Evolutionary conservation across 2,797 vertebrate genomes (phyloP), one percentile per base, ranked within the genome.

Genomic region (Bothrops alternatus): DNA sequence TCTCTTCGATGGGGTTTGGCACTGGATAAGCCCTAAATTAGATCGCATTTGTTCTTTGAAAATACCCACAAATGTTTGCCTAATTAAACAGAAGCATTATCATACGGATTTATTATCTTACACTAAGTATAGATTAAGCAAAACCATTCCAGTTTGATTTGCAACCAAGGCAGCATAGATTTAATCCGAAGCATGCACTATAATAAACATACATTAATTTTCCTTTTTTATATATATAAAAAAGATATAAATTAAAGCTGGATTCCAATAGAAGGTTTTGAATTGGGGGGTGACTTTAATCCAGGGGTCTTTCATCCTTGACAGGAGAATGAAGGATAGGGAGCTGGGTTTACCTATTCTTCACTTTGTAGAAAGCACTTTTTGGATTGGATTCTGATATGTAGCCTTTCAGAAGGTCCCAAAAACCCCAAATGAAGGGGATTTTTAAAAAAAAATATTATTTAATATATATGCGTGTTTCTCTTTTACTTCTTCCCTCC

Each of bases 191-290:
- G 73, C 93, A 95, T 47, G 47, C 63, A 58, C 6, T 7, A 2
- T 63, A 95, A 93, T 63, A 95, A 93, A 91, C 78, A 92, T 78
- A 88, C 42, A 73, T 18, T 91, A 61, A 73, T 87, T 65, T 95
- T 93, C 90, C 85, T 95, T 94, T 94, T 87, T 20, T 58, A 14
- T 23, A 53, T 1, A 6, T 47, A 47, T 47, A 73, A 3, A 73
- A 73, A 63, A 63, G 60, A 55, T 42, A 57, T n/a, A 89, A 91
- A 87, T 53, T 86, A 18, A 53, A 90, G 53, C 26, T 87, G 53
- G 20, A 5, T 87, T 60, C 61, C 18, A 20, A 90, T 58, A 53
- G 47, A 69, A 60, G 13, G n/a, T 28, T 78, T 88, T 89, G 55
- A 32, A 50, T 78, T n/a, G 47, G 42, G 42, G 23, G 20, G 53